These are phyloP conservation scores for Macrosteles quadrilineatus DNA, from an alignment of 1,140 invertebrate species.

Conservation along the genomic window DNA sequence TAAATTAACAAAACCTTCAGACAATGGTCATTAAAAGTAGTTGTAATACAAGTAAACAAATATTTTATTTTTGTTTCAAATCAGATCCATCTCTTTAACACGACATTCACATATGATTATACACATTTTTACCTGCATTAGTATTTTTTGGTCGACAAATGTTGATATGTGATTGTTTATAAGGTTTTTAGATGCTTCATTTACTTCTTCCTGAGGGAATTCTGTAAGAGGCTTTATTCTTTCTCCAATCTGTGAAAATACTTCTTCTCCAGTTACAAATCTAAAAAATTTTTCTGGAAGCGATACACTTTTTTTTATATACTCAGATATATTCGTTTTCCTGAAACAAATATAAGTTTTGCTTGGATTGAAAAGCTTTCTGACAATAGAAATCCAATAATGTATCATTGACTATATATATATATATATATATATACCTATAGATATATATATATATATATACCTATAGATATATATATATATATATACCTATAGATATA, in stretches of 20 bases:
- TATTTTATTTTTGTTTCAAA: background rate
- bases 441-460: too few species aligned
- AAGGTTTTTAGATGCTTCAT: conserved; percentile 55
- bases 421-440: too few species aligned
- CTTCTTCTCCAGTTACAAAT: conserved; percentile 55
- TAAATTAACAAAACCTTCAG: too few species aligned
- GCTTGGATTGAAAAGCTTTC: too few species aligned
- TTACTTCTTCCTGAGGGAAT: conserved; percentile 57
- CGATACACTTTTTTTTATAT: conserved; percentile 53
- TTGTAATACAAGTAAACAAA: too few species aligned
- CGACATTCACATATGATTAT: background rate
- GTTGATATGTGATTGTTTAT: conserved; percentile 49
- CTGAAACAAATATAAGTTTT: conserved; percentile 39
- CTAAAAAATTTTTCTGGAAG: conserved; percentile 56
- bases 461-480: too few species aligned
- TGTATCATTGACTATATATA: too few species aligned
- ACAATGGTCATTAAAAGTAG: too few species aligned
- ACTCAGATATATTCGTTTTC: conserved; percentile 52
- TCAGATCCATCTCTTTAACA: background rate
- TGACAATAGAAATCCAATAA: too few species aligned
- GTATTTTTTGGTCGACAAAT: conserved; percentile 50
- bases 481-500: too few species aligned
- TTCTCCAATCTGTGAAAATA: conserved; percentile 56
- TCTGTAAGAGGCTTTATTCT: conserved; percentile 55
- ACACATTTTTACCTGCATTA: conserved; percentile 50